phyloP scores from a whole-genome alignment of 2,888 invertebrate species.

The Notocelia uddmanniana region DNA sequence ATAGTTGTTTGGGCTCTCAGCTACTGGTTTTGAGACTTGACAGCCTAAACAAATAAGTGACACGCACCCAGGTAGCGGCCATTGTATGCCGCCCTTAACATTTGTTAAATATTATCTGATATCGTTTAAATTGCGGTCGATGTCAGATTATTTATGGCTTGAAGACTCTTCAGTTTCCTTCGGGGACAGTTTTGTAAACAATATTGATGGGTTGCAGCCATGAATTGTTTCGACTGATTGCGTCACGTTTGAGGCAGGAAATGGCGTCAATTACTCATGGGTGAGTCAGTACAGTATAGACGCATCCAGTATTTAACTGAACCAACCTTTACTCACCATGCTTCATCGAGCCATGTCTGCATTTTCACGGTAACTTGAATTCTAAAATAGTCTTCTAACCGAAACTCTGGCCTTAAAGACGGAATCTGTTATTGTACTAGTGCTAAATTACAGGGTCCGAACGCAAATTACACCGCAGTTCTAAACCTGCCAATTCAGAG shows the following conservation, averaged over 20 bases:
- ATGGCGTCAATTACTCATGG: slow-evolving; percentile 58
- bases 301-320: slow-evolving; percentile 58
- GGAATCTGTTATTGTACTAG: slow-evolving; percentile 34
- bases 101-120: slow-evolving; percentile 83
- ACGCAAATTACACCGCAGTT: slow-evolving; percentile 26
- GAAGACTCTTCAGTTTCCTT: slow-evolving; percentile 37
- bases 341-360: slow-evolving; percentile 48
- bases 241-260: slow-evolving; percentile 61
- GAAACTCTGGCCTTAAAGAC: background rate
- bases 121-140: slow-evolving; percentile 68
- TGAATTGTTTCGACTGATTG: slow-evolving; percentile 43
- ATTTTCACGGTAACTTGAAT: slow-evolving; percentile 46
- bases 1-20: slow-evolving; percentile 71
- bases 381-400: slow-evolving; percentile 9
- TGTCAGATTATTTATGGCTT: slow-evolving; percentile 53
- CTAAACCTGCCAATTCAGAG: slow-evolving; percentile 44
- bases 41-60: slow-evolving; percentile 84
- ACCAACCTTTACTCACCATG: slow-evolving; percentile 59
- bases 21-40: slow-evolving; percentile 83
- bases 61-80: slow-evolving; percentile 76
- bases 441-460: slow-evolving; percentile 54
- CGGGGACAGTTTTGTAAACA: slow-evolving; percentile 26
- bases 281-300: slow-evolving; percentile 63
- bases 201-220: slow-evolving; percentile 16
- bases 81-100: slow-evolving; percentile 74